Conservation (phyloP, 2,888 invertebrate genomes). For the Eueremaeus valkanovi region DNA sequence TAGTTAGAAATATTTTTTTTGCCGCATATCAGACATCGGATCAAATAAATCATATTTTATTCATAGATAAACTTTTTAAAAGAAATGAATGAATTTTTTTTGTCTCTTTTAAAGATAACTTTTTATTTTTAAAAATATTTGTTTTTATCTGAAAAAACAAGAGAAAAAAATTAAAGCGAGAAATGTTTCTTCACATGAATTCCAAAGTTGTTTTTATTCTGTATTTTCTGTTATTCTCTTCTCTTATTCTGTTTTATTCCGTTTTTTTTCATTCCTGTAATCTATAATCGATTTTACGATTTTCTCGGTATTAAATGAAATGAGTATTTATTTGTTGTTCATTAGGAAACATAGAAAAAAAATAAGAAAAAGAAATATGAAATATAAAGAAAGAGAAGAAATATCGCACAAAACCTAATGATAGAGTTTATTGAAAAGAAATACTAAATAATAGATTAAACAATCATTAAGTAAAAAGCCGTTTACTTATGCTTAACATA, state of each 20-base stretch:
- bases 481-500: too few species aligned
- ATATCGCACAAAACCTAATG: neutral
- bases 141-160: too few species aligned
- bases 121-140: too few species aligned
- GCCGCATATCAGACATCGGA: neutral
- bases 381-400: neutral
- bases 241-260: too few species aligned
- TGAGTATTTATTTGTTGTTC: slow-evolving; percentile 8
- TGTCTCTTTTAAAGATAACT: too few species aligned
- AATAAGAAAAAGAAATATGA: neutral
- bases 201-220: too few species aligned
- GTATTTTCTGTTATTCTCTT: too few species aligned
- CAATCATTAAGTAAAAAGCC: neutral
- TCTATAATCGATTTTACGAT: slow-evolving; percentile 10
- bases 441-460: neutral
- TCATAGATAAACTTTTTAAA: neutral
- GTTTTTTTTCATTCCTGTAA: neutral
- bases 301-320: neutral
- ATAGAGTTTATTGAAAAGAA: neutral
- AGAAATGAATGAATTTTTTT: too few species aligned
- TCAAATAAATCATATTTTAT: neutral
- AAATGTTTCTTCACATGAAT: too few species aligned
- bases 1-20: neutral
- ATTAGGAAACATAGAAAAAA: neutral
- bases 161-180: too few species aligned